phyloP scores from a whole-genome alignment of 2,888 invertebrate species.

The Sceliomorpha sp. region DNA sequence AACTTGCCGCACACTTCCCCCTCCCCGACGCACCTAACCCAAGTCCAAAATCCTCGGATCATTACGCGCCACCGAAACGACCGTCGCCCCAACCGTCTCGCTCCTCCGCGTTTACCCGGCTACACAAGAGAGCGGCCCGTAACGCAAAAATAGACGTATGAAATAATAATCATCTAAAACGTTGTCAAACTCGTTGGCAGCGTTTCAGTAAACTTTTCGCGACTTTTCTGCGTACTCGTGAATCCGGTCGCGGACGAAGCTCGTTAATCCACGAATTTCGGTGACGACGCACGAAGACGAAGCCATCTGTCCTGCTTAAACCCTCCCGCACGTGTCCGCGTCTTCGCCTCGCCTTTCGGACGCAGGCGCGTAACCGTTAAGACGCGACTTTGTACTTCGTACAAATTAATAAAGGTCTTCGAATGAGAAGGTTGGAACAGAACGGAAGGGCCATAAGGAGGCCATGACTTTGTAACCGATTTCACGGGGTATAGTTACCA shows the following conservation, averaged over 20 bases:
- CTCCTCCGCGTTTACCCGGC: too few relatives aligned
- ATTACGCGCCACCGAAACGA: too few relatives aligned
- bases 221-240: background rate
- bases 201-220: background rate
- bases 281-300: constrained; percentile 10
- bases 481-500: constrained; percentile 58
- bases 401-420: constrained; percentile 74
- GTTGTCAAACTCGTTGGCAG: constrained; percentile 3
- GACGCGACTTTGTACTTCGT: constrained; percentile 72
- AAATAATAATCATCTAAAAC: constrained; percentile 3
- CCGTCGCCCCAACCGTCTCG: too few relatives aligned
- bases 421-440: too few relatives aligned
- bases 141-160: constrained; percentile 1
- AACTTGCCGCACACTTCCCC: too few relatives aligned
- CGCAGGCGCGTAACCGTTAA: constrained; percentile 65
- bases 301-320: constrained; percentile 30
- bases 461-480: constrained; percentile 67
- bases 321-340: constrained; percentile 25
- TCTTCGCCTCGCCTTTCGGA: constrained; percentile 8
- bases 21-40: too few relatives aligned
- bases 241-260: constrained; percentile 6
- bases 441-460: constrained; percentile 64
- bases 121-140: too few relatives aligned
- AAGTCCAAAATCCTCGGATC: too few relatives aligned
- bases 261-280: constrained; percentile 30